Conservation (phyloP, 2,113 vertebrate genomes). For the Puma concolor region DNA sequence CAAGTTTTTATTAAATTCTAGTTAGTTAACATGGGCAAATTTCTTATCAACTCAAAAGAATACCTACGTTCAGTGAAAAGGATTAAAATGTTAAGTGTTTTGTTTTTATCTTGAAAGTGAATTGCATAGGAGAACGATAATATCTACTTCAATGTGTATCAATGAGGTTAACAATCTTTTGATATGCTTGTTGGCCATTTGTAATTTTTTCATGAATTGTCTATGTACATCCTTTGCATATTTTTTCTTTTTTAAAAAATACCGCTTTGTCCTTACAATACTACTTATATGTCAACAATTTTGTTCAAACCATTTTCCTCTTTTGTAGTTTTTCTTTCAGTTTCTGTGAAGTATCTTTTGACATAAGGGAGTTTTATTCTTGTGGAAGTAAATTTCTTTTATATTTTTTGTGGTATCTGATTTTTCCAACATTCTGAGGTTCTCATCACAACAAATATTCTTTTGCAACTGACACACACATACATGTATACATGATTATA, state of each 20-base stretch:
- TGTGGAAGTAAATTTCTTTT: neutral
- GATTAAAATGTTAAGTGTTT: neutral
- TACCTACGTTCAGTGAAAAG: neutral
- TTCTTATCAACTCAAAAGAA: neutral
- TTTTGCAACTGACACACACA: neutral
- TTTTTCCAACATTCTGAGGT: neutral
- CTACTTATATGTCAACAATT: neutral
- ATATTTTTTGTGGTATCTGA: neutral
- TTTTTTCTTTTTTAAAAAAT: neutral
- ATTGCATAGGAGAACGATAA: neutral
- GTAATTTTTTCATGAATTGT: neutral
- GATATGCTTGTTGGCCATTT: neutral
- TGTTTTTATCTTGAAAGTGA: neutral
- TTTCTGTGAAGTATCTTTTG: neutral
- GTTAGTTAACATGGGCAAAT: neutral
- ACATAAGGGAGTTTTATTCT: neutral
- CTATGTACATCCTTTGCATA: neutral
- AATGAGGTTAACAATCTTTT: neutral
- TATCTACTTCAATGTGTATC: neutral
- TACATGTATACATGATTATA: neutral
- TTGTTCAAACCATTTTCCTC: neutral
- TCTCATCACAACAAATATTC: neutral
- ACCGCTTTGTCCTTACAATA: neutral
- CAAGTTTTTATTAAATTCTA: no score
- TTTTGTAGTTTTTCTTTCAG: neutral